Evolutionary conservation across 2,113 vertebrate genomes (phyloP), one percentile per base, ranked within the genome.

Genomic region (Pionites leucogaster): DNA sequence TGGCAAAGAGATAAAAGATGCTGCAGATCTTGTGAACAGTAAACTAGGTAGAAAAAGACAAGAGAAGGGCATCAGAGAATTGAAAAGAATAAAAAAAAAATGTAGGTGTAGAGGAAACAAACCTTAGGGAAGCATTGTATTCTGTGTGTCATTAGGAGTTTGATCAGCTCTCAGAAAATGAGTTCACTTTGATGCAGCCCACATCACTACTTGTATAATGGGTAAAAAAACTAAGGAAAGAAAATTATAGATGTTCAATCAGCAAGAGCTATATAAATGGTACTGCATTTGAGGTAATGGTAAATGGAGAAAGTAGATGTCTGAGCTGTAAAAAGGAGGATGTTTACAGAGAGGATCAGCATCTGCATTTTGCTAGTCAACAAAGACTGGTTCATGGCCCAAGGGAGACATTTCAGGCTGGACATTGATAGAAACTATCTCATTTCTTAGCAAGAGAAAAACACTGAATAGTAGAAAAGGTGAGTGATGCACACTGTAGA

Each of bases 81-180:
- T 42, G 76, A 90, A 90, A 80, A 16, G 46, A 74, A 91, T 93
- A 62, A 72, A 92, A 65, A 65, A 69, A 92, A 92, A 74, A 86
- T 14, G 4, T 46, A 67, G 31, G 41, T 53, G 28, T 67, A 67
- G 49, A 86, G 50, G n/a, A 69, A 65, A 49, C 13, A 83, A 83
- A 82, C 25, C 37, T 77, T 67, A 83, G 5, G 57, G 86, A 83
- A 90, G 19, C 20, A 63, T 78, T 83, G 46, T 92, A 42, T 74
- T 94, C 41, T 59, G 7, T 29, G 31, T 92, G 82, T 25, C 88
- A 62, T 88, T 85, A 80, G 4, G 39, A 62, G 28, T 94, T 83
- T 86, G 71, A 94, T 86, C 75, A 92, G 67, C n/a, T 74, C 79
- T 86, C 41, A 52, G 59, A 50, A 92, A 88, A 62, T 0, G 7